Base-by-base conservation (phyloP, 2,888 invertebrate species). In the Acronicta psi region DNA sequence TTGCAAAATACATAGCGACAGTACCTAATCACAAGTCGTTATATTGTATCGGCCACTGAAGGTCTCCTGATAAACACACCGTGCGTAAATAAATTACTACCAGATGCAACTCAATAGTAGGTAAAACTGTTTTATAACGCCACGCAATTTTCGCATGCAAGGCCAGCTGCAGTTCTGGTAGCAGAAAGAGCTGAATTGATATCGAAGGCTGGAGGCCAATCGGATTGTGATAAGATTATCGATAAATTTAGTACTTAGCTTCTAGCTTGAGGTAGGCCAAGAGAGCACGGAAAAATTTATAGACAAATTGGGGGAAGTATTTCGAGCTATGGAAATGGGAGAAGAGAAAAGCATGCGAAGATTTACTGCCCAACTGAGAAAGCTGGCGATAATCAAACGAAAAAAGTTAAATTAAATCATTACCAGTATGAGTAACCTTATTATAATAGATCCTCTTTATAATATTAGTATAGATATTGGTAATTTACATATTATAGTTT, bases 11-110 rank as follows among this genome's bases (percentile, higher is more conserved):
- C 34, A 41, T 44, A 44, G 10, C 31, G 38, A 42, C 40, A 45
- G 10, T 38, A 54, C 23, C 25, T 54, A 71, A 71, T 70, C 60
- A 41, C 17, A 38, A 71, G 67, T 70, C 69, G 72, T 68, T 59
- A 72, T 63, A 76, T 71, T 59, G 73, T 63, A 76, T 71, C 69
- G 46, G 10, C 29, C 43, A 38, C 42, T 55, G 74, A 82, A 83
- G 80, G 83, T 73, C 77, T 70, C 25, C 14, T 59, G 80, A 83
- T 82, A 82, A n/a, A 76, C 68, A 47, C 37, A 47, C 36, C 10
- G 62, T 55, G 57, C 65, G 71, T 73, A 74, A 73, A 73, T 69
- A 71, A 73, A 77, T 72, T 72, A 75, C 69, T 64, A 59, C 58
- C 49, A 56, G 61, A 65, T 53, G 55, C 40, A 46, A 57, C 44